These are phyloP conservation scores for Drosophila monieri DNA, from an alignment of 2,888 invertebrate genomes.

Conservation along the genomic window DNA sequence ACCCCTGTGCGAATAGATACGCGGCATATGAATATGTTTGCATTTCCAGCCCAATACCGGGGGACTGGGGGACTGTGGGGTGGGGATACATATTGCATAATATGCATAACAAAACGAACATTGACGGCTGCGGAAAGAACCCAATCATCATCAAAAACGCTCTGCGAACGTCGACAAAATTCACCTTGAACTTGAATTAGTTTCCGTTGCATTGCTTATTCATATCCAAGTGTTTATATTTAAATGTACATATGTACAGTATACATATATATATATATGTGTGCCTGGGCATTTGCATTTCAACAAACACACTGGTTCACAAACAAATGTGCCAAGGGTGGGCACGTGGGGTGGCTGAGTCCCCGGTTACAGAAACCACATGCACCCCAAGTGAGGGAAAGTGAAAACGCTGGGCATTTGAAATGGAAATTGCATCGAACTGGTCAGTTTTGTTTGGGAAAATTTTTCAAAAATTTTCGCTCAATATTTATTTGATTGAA, in stretches of 20 bases:
- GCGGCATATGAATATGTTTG: background rate
- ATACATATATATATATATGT: conserved; percentile 7
- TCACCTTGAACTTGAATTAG: conserved; percentile 74
- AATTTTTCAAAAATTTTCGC: background rate
- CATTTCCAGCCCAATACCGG: conserved; percentile 5
- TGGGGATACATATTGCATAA: conserved; percentile 48
- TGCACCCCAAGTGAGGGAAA: conserved; percentile 18
- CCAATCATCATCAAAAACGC: conserved; percentile 31
- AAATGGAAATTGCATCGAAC: conserved; percentile 20
- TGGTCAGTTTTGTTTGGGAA: conserved; percentile 14
- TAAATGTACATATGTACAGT: conserved; percentile 28
- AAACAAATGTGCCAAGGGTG: conserved; percentile 36
- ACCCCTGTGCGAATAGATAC: conserved; percentile 3
- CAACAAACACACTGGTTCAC: conserved; percentile 19
- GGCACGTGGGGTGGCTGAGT: conserved; percentile 25
- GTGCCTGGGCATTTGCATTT: conserved; percentile 19
- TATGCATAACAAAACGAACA: conserved; percentile 27
- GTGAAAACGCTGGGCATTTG: conserved; percentile 23
- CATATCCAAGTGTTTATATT: conserved; percentile 44
- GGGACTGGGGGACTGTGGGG: background rate
- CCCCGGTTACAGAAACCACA: conserved; percentile 16
- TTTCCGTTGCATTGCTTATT: conserved; percentile 52
- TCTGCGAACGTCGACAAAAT: conserved; percentile 23
- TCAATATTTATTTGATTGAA: conserved; percentile 5
- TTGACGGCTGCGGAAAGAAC: conserved; percentile 19